A percentile compares a stretch with the other conserved stretches of the same genome.
These are phyloP conservation scores for Hypsibius dujardini DNA, from an alignment of 1,140 invertebrate genomes.

Conservation along the genomic window DNA sequence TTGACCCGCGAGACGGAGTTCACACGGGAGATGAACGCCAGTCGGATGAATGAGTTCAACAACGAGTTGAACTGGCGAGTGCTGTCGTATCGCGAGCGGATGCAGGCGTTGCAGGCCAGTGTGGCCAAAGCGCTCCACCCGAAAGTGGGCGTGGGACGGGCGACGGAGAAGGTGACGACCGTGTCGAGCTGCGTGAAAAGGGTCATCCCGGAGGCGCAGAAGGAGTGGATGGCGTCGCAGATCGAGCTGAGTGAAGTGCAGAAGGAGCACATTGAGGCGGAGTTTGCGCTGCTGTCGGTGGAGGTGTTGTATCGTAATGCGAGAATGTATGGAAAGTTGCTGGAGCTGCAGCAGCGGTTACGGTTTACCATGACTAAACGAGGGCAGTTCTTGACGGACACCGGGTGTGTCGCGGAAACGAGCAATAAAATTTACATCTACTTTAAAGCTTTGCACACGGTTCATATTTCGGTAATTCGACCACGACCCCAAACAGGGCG, in stretches of 20 bases:
- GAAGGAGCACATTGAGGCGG: not conserved
- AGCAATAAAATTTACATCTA: no score
- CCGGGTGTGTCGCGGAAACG: not conserved
- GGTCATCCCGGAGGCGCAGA: not conserved
- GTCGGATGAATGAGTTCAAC: not conserved
- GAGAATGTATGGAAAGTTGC: conserved; percentile 4
- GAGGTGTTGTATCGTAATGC: not conserved
- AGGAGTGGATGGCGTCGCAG: not conserved
- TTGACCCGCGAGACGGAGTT: not conserved
- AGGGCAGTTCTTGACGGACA: not conserved
- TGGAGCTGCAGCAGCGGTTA: not conserved
- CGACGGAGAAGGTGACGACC: not conserved
- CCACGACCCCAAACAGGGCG: no score
- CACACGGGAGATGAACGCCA: not conserved
- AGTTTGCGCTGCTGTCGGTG: not conserved
- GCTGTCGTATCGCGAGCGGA: not conserved
- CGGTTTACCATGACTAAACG: not conserved
- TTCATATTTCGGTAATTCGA: no score
- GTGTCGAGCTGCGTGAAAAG: not conserved
- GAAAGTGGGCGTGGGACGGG: not conserved
- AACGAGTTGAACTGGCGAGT: not conserved
- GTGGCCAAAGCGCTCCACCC: not conserved
- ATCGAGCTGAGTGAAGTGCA: not conserved
- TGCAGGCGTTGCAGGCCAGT: not conserved
- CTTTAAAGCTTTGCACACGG: no score